phyloP scores from a whole-genome alignment of 2,113 vertebrate genomes.

The Sakesphorus luctuosus region DNA sequence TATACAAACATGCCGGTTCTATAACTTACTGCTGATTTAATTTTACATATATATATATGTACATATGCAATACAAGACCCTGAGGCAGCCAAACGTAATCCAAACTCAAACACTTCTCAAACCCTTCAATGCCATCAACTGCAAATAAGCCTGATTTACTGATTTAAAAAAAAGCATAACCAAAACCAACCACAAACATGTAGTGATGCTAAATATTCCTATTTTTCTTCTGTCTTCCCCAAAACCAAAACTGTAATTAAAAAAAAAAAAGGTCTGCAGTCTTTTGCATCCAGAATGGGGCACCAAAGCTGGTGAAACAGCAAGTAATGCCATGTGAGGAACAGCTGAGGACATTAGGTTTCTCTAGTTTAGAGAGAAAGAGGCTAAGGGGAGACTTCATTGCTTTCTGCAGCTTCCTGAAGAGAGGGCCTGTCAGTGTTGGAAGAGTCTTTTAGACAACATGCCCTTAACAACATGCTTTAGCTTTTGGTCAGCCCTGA shows the following conservation, averaged over 20 bases:
- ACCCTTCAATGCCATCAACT: not conserved
- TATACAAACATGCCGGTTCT: not conserved
- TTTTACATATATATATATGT: not conserved
- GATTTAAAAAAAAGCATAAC: not conserved
- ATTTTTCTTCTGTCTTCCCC: not conserved
- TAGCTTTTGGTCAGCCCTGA: not conserved
- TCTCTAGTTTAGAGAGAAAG: not conserved
- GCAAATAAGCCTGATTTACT: not conserved
- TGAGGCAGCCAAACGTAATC: not conserved
- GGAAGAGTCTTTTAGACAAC: not conserved
- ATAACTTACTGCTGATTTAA: not conserved
- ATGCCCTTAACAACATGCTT: not conserved
- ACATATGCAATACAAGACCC: not conserved
- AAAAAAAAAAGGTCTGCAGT: not conserved
- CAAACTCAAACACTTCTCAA: not conserved
- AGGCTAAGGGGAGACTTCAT: not conserved
- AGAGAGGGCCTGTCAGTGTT: not conserved
- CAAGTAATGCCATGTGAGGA: accelerated
- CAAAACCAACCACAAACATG: not conserved
- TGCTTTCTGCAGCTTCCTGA: not conserved
- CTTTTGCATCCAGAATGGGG: not conserved
- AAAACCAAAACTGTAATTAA: not conserved
- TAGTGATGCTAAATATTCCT: not conserved
- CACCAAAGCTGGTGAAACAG: not conserved
- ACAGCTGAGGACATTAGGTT: accelerated